These are phyloP conservation scores for Arrhopalites spinosus DNA, from an alignment of 2,888 invertebrate species.

Conservation along the genomic window DNA sequence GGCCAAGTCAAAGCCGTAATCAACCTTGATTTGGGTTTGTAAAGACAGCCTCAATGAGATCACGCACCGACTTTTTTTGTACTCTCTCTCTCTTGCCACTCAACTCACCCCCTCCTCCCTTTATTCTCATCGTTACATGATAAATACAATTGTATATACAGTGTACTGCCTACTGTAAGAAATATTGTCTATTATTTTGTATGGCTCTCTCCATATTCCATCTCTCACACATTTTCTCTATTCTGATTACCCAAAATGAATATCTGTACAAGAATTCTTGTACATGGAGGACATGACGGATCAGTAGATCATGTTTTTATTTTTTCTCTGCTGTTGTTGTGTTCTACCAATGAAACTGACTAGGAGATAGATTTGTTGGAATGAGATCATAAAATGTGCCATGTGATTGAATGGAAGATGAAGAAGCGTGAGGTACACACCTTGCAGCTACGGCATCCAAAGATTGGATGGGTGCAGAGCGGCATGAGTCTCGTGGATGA, in stretches of 20 bases:
- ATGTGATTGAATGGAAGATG: not conserved
- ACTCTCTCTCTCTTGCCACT: too few relatives aligned
- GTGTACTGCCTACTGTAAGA: too few relatives aligned
- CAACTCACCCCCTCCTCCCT: not conserved
- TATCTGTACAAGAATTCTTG: not conserved
- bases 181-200: too few relatives aligned
- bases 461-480: constrained; percentile 66
- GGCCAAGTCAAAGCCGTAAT: constrained; percentile 17
- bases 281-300: constrained; percentile 27
- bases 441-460: constrained; percentile 83
- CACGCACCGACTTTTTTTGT: constrained; percentile 25
- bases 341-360: not conserved
- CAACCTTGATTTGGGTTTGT: constrained; percentile 25
- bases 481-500: constrained; percentile 72
- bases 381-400: constrained; percentile 15
- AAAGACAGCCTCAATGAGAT: constrained; percentile 27
- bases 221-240: not conserved
- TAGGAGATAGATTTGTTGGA: not conserved
- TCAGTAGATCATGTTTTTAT: constrained; percentile 14
- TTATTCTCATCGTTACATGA: not conserved
- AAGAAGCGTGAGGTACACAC: constrained; percentile 61
- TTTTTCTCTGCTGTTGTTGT: not conserved
- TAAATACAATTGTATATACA: too few relatives aligned
- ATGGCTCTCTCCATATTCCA: not conserved
- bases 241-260: not conserved